These are phyloP conservation scores for Leptinotarsa lineolata DNA, from an alignment of 1,140 invertebrate species.

Conservation along the genomic window DNA sequence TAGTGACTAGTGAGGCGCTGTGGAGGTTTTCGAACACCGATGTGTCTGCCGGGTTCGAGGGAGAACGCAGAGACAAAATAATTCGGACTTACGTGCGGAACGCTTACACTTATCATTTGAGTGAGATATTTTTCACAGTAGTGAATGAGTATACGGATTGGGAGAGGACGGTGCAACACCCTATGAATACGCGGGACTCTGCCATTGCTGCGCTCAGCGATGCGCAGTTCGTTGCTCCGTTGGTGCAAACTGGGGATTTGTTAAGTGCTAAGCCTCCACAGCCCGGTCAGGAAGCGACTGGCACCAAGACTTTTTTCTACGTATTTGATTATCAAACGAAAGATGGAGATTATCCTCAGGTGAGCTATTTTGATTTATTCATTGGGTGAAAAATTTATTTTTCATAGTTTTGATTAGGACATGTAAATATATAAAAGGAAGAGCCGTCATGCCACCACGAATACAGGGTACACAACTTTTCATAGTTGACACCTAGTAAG, in stretches of 20 bases:
- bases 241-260: constrained; percentile 81
- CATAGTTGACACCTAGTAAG: no score
- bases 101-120: constrained; percentile 90
- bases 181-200: constrained; percentile 88
- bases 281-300: constrained; percentile 57
- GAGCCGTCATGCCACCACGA: no score
- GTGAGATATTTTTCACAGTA: constrained; percentile 95
- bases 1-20: constrained; percentile 81
- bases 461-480: no score
- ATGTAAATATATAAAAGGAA: no score
- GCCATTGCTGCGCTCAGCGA: constrained; percentile 92
- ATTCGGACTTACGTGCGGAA: constrained; percentile 93
- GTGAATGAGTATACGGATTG: constrained; percentile 98
- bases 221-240: constrained; percentile 84
- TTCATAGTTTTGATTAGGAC: no score
- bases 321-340: constrained; percentile 93
- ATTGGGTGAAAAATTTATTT: no score
- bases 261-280: constrained; percentile 62
- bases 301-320: constrained; percentile 84
- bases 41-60: constrained; percentile 86
- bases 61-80: constrained; percentile 85
- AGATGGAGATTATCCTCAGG: constrained; percentile 87
- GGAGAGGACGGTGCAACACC: constrained; percentile 90
- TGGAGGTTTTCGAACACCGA: constrained; percentile 83
- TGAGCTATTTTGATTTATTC: constrained; percentile 52